Base-by-base conservation (phyloP, 1,140 invertebrate genomes). In the Hermetia illucens region DNA sequence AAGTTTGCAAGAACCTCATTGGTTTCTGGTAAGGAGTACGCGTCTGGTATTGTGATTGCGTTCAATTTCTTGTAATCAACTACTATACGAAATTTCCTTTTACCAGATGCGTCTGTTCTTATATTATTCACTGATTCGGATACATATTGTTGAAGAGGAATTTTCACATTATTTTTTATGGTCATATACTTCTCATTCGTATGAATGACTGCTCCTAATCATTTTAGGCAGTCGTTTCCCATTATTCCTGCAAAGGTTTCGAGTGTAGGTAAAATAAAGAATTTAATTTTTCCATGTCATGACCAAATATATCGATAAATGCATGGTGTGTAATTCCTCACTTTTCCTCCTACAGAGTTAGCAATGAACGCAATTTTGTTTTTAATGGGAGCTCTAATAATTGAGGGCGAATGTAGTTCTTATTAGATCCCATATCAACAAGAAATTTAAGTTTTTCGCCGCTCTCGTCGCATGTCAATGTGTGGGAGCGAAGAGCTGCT, bases 21-120 rank as follows among this genome's bases (percentile, higher is more conserved):
- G 4, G 69, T 67, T 5, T 58, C 48, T 3, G 68, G 67, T 5
- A 73, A 40, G 6, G 69, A 69, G 48, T 53, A 69, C 12, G 38
- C 33, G 40, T 69, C 65, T n/a, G 46, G 36, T n/a, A 52, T 39
- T n/a, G 51, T 54, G 35, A 44, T 42, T 32, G 47, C 38, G 40
- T 56, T 55, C 18, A 52, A 21, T 43, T 48, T 50, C 19, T 48
- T 27, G 35, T 46, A 57, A 39, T 55, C 54, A 16, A 55, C 36
- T 2, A 50, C 49, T 17, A 54, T 21, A 6, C 53, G 19, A 40
- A 39, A 51, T 45, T 55, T 55, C 24, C 31, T 39, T 42, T 53
- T 44, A 21, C 47, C 48, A n/a, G 15, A 8, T 24, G 13, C 8
- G 13, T 27, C 24, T 27, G 24, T 30, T 35, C 42, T 46, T 24